Percentiles rank a stretch among this genome's conserved stretches.
Conservation (phyloP, 2,888 invertebrate species). For the Petrolisthes cinctipes region DNA sequence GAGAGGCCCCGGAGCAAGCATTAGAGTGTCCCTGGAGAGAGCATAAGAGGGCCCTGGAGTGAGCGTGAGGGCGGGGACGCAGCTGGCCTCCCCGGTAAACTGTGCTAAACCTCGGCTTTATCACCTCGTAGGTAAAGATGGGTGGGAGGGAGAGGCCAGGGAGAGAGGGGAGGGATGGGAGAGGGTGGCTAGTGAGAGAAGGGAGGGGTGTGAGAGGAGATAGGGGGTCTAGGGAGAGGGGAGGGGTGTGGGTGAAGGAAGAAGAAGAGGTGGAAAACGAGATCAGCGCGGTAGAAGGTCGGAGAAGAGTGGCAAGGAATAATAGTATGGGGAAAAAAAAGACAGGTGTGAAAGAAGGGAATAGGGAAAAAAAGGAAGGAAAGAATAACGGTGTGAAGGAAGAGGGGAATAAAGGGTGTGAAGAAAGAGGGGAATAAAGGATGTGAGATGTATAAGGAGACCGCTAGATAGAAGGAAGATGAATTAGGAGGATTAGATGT, state of each 20-base stretch:
- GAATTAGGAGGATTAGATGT: neutral
- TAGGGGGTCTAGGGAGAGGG: neutral
- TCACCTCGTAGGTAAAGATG: constrained; percentile 1
- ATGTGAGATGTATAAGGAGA: neutral
- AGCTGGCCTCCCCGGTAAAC: neutral
- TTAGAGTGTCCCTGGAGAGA: neutral
- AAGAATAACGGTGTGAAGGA: neutral
- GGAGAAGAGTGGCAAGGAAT: neutral
- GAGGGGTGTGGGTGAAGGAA: neutral
- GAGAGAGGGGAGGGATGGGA: neutral
- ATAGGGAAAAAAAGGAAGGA: neutral
- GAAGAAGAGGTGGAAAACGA: neutral
- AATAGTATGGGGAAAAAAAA: neutral
- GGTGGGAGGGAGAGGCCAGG: neutral
- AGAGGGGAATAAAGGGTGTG: neutral
- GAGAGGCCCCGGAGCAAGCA: neutral
- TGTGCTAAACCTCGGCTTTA: neutral
- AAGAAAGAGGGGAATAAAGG: neutral
- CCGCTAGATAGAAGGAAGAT: neutral
- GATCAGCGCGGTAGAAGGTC: neutral
- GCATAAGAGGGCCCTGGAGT: neutral
- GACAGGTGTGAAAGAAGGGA: neutral
- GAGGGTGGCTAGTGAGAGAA: neutral
- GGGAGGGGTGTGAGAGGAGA: neutral
- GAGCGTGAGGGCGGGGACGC: neutral